phyloP scores from a whole-genome alignment of 2,797 vertebrate species.

The Anolis apletophallus region DNA sequence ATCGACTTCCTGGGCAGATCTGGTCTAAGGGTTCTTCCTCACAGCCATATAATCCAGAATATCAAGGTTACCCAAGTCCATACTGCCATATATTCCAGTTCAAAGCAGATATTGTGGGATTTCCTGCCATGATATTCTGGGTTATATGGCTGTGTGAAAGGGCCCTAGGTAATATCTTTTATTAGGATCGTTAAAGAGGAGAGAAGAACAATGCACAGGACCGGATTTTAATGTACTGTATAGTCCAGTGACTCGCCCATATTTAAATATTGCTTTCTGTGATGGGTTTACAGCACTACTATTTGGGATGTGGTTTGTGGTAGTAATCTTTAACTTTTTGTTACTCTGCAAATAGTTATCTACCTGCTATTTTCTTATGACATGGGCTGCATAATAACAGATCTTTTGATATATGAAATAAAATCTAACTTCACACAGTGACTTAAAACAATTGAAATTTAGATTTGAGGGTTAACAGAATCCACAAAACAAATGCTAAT shows the following conservation, averaged over 20 bases:
- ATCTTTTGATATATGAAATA: background rate
- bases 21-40: no score
- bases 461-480: background rate
- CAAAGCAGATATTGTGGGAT: no score
- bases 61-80: no score
- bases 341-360: background rate
- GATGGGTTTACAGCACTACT: background rate
- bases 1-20: no score
- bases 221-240: background rate
- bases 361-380: background rate
- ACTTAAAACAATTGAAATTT: background rate
- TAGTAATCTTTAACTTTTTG: background rate
- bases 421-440: background rate
- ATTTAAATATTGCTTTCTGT: background rate
- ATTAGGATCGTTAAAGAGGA: no score
- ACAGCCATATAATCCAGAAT: no score
- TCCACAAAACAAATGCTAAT: background rate
- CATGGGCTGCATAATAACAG: background rate
- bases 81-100: no score
- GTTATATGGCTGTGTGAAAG: no score
- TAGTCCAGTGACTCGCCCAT: background rate
- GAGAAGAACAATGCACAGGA: no score
- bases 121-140: no score
- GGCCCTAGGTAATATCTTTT: no score
- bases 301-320: background rate